Evolutionary conservation across 2,797 vertebrate species (phyloP), one percentile per base, ranked within the genome.

Genomic region (Onychomys arenicola): DNA sequence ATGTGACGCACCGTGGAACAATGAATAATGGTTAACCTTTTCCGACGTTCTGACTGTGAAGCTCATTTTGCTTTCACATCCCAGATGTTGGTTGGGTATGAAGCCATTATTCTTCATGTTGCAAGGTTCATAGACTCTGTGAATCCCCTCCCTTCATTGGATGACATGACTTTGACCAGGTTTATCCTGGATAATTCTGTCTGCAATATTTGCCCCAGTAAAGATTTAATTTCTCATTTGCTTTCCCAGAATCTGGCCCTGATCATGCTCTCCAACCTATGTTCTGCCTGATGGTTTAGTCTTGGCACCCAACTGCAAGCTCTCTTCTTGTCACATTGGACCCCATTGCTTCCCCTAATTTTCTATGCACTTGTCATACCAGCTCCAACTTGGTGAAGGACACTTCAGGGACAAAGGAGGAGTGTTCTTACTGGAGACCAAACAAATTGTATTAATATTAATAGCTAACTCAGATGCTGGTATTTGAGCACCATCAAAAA

Each of bases 171-270:
- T 94, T 75, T n/a, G 52, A 78, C 37, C 25, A 49, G 43, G 57
- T 77, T 71, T 67, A 52, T 21, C 19, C 14, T 55, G 27, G 55
- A n/a, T 37, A 59, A 61, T 84, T 83, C 49, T 92, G 19, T 37
- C 5, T 96, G 49, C 90, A 86, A 23, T n/a, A 73, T 96, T 91
- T 85, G 40, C 34, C 32, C 40, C 2, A 37, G 0, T 88, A 32
- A 91, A 10, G 55, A 75, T 90, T 97, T 63, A n/a, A 55, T 57
- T 93, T 97, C 13, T 92, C 46, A 63, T 71, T 80, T 76, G 71
- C 46, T 86, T 80, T 75, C 34, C 37, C 23, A 40, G 46, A 93
- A 69, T 59, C 13, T n/a, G 61, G 87, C 37, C 71, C 27, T 40
- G 84, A 78, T 91, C 6, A 34, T 61, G 63, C 29, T 46, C 8